A percentile compares a stretch with the other conserved stretches of the same genome.
These are phyloP conservation scores for Streptopelia turtur DNA, from an alignment of 2,797 vertebrate genomes.

Conservation along the genomic window DNA sequence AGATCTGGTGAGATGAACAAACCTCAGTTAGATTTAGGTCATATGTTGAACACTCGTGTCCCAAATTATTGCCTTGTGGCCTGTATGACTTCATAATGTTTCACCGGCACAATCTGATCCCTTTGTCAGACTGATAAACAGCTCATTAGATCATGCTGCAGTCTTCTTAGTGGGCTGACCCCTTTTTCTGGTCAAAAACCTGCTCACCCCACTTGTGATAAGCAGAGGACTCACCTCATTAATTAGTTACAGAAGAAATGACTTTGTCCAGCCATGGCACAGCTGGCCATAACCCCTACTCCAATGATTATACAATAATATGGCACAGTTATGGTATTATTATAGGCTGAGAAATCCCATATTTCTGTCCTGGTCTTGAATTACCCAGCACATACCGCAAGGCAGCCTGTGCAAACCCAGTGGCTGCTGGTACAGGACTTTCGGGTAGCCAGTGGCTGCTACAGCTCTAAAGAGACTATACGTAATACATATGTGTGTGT, in stretches of 20 bases:
- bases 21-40: conserved; percentile 9
- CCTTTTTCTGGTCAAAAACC: background rate
- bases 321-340: background rate
- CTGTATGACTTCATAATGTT: background rate
- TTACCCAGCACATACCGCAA: background rate
- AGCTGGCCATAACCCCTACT: background rate
- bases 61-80: conserved; percentile 2
- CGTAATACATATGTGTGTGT: too few species aligned
- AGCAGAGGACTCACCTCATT: background rate
- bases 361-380: background rate
- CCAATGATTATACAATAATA: background rate
- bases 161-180: background rate
- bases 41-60: background rate
- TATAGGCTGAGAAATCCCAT: background rate
- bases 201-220: background rate
- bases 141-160: background rate
- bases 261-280: background rate
- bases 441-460: background rate
- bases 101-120: background rate
- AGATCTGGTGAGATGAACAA: conserved; percentile 12
- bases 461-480: background rate
- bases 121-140: background rate
- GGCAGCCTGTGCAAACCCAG: background rate
- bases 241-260: background rate
- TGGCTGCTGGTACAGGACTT: background rate